Base-by-base conservation (phyloP, 2,888 invertebrate genomes). In the Escarpia spicata region DNA sequence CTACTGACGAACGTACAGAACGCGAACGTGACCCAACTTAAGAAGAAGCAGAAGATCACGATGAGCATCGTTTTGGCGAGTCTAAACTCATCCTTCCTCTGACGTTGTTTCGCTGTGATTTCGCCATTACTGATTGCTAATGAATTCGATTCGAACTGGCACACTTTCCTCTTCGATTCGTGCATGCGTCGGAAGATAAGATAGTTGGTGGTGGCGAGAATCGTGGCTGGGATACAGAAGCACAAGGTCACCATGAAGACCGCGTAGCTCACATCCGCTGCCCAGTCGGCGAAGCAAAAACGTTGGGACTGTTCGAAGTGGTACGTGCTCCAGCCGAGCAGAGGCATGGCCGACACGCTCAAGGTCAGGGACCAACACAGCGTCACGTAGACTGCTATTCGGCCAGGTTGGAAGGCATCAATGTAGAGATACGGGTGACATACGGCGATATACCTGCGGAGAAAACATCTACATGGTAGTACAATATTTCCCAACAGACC, bases 231-330 rank as follows among this genome's bases (percentile, higher is more conserved):
- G 0, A 43, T 26, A 19, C 91, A 43, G 91, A 91, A 91, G 2
- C 91, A 91, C 37, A 91, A 15, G n/a, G 43, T 44, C 37, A 91
- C 91, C 91, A 91, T 91, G 91, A 91, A 91, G 43, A 91, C 91
- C 2, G 91, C 44, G 37, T 91, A 91, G 43, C 43, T 43, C 37
- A 43, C 19, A 37, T n/a, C n/a, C 8, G 44, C 44, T 15, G 91
- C 91, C 91, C 91, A 91, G 91, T 91, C 37, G 43, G 91, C 91
- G 44, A 91, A 91, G 37, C 91, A 91, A 2, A 91, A 19, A 31
- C 44, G 43, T n/a, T 91, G 31, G n/a, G 43, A 12, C 19, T 12
- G 4, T 15, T 43, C 44, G 91, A 91, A 91, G 91, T 43, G 43
- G 91, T 91, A 91, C 1, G 43, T 44, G 44, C 91, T 43, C 91